These are phyloP conservation scores for Zosterops japonicus DNA, from an alignment of 2,113 vertebrate species.

Conservation along the genomic window DNA sequence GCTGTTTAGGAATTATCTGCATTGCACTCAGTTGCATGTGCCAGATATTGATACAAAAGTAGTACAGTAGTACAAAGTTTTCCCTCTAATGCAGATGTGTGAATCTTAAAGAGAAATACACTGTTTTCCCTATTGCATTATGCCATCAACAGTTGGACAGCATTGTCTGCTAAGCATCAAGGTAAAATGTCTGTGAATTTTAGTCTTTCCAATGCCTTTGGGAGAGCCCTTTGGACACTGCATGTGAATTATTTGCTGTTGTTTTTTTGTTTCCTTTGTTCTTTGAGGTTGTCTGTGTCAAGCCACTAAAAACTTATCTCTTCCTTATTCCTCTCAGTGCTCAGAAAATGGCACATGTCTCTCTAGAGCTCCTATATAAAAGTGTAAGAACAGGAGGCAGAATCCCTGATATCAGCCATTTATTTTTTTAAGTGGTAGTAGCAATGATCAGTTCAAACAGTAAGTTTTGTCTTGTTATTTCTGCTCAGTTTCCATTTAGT, in stretches of 20 bases:
- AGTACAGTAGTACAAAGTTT: neutral
- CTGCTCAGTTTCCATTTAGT: neutral
- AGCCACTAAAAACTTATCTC: neutral
- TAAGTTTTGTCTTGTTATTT: neutral
- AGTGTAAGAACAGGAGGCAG: neutral
- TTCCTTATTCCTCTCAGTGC: neutral
- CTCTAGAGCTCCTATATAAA: neutral
- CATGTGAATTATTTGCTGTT: neutral
- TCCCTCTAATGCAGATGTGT: neutral
- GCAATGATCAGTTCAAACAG: neutral
- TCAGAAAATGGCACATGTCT: neutral
- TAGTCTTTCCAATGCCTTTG: neutral
- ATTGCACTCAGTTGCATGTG: neutral
- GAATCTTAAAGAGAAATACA: neutral
- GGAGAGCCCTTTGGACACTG: neutral
- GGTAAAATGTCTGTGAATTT: neutral
- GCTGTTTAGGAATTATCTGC: neutral
- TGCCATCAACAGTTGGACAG: neutral
- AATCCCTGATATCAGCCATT: neutral
- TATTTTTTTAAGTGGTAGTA: neutral
- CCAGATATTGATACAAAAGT: neutral
- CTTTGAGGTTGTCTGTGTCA: neutral
- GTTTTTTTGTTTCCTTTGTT: neutral
- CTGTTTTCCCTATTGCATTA: neutral
- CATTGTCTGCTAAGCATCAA: neutral